Evolutionary conservation across 2,113 vertebrate species (phyloP).

Genomic region (Limnothrissa miodon): DNA sequence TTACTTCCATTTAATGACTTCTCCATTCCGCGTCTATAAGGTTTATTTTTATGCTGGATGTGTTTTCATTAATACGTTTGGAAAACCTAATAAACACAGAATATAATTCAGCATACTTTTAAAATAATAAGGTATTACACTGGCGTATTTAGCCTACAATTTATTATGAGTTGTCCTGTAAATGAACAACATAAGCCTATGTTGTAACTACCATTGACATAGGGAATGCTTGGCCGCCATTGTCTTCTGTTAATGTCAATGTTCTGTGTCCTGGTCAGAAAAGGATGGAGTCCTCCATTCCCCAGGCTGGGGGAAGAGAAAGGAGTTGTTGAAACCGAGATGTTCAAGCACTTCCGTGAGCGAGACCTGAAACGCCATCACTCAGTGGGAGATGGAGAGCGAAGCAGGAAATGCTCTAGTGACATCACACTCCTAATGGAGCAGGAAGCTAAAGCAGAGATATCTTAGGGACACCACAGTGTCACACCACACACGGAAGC

Average conservation of each 20-base stretch:
- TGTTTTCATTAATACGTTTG: too few species aligned
- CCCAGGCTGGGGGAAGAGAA: conserved; percentile 37
- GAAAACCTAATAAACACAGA: too few species aligned
- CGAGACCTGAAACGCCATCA: conserved; percentile 28
- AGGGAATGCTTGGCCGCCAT: not conserved
- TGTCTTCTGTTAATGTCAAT: not conserved
- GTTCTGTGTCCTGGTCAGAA: conserved; percentile 36
- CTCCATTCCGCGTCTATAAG: too few species aligned
- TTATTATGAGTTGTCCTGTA: not conserved
- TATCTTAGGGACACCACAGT: not conserved
- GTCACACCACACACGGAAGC: not conserved
- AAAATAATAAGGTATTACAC: not conserved
- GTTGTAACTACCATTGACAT: not conserved
- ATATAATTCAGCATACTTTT: not conserved
- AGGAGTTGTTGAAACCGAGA: conserved; percentile 58
- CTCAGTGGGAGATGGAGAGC: conserved; percentile 28
- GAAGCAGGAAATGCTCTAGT: conserved; percentile 51
- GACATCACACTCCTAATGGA: conserved; percentile 55
- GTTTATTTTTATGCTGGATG: too few species aligned
- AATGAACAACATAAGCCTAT: not conserved
- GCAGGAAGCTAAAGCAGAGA: conserved; percentile 26
- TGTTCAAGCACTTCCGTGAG: conserved; percentile 55
- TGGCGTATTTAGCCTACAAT: not conserved
- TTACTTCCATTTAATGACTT: too few species aligned
- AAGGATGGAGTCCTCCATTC: not conserved